Evolutionary conservation across 2,888 invertebrate species (phyloP).

Genomic region (Strigamia transsilvanica): DNA sequence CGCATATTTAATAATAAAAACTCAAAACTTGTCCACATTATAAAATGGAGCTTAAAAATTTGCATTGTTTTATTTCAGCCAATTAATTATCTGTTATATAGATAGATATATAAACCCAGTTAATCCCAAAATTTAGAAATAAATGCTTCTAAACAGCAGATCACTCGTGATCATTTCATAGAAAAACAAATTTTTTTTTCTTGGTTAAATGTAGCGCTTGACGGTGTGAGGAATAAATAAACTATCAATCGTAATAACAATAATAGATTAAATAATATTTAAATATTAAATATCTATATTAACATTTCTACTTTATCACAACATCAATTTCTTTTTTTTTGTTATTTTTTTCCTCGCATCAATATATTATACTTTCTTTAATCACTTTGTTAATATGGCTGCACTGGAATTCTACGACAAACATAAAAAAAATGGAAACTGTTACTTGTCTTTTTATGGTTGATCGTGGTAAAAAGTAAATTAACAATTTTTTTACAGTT

Average conservation of each 20-base stretch:
- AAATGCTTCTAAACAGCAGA: not conserved
- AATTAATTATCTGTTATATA: too few relatives aligned
- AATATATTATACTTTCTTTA: conserved; percentile 9
- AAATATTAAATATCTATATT: conserved; percentile 25
- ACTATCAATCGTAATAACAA: conserved; percentile 33
- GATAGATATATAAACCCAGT: not conserved
- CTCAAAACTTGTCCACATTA: not conserved
- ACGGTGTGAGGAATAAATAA: not conserved
- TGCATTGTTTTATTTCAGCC: conserved; percentile 17
- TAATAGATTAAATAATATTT: conserved; percentile 3
- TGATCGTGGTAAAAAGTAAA: conserved; percentile 12
- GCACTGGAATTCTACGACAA: conserved; percentile 18
- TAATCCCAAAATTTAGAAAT: conserved; percentile 10
- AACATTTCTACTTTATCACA: conserved; percentile 18
- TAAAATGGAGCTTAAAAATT: not conserved
- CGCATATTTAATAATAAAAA: not conserved
- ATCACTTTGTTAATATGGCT: conserved; percentile 1
- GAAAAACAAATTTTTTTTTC: not conserved
- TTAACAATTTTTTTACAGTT: not conserved
- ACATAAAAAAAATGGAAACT: conserved; percentile 6
- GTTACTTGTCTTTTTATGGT: conserved; percentile 35
- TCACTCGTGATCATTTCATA: not conserved
- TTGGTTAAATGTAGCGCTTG: conserved; percentile 23
- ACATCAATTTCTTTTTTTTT: not conserved
- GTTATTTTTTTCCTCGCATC: not conserved